A percentile compares a stretch with the other conserved stretches of the same genome.
Conservation (phyloP, 1,140 invertebrate genomes). For the Sycophila sp. region DNA sequence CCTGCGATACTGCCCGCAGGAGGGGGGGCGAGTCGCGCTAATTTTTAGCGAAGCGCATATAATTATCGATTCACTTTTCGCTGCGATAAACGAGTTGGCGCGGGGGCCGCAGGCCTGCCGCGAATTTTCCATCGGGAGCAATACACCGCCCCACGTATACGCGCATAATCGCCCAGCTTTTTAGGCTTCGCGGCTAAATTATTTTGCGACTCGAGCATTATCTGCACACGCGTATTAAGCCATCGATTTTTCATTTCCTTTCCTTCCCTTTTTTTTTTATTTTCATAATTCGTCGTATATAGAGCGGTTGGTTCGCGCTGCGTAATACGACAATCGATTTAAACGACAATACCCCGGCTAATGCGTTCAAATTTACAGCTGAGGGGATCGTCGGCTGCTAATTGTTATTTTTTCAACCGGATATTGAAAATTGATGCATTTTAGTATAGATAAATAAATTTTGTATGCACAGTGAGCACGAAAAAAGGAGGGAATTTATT, state of each 20-base stretch:
- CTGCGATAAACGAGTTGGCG: conserved; percentile 11
- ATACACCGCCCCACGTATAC: background rate
- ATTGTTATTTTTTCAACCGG: no score
- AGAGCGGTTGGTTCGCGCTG: no score
- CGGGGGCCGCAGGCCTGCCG: background rate
- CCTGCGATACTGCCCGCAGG: background rate
- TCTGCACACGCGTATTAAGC: background rate
- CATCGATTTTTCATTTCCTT: background rate
- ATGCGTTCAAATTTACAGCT: no score
- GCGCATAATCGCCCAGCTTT: background rate
- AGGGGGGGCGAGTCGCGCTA: background rate
- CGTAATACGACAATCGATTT: no score
- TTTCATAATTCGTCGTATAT: no score
- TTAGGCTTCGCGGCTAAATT: background rate
- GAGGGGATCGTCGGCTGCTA: no score
- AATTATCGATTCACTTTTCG: conserved; percentile 35
- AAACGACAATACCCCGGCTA: no score
- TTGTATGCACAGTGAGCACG: no score
- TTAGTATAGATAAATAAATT: no score
- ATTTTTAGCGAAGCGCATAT: conserved; percentile 35
- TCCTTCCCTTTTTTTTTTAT: background rate
- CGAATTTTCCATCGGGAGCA: background rate
- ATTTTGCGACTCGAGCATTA: background rate
- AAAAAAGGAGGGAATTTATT: no score
- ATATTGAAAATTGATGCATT: no score